phyloP scores from a whole-genome alignment of 2,113 vertebrate genomes.

The Saimiri boliviensis region DNA sequence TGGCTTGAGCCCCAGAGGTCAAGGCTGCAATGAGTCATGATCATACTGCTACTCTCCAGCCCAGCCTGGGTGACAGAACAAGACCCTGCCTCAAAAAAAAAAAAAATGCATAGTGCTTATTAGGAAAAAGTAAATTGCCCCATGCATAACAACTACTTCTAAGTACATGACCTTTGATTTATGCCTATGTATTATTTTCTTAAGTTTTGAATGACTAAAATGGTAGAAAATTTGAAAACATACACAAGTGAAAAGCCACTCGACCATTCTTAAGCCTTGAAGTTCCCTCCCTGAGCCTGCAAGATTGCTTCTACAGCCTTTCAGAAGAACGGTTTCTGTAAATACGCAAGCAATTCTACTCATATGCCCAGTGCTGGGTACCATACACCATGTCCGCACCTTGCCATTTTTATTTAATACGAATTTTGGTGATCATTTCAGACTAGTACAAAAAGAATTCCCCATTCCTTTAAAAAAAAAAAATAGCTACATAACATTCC shows the following conservation, averaged over 20 bases:
- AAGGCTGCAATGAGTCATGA: no score
- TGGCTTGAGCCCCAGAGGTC: no score
- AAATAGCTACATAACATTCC: not conserved
- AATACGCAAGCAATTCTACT: rapidly evolving
- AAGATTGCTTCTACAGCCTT: not conserved
- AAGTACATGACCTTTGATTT: not conserved
- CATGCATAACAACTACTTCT: not conserved
- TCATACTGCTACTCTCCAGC: no score
- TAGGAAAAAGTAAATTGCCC: not conserved
- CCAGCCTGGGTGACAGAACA: no score
- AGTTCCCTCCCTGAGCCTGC: not conserved
- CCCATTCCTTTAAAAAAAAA: not conserved
- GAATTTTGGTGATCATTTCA: not conserved
- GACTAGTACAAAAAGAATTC: not conserved
- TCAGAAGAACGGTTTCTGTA: not conserved
- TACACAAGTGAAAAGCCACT: not conserved
- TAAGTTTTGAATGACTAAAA: not conserved
- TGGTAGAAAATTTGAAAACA: not conserved
- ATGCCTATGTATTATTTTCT: no score
- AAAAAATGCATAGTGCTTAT: not conserved
- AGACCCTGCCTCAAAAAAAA: no score
- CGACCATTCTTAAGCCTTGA: not conserved
- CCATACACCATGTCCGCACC: rapidly evolving
- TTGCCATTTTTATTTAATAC: not conserved
- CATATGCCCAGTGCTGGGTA: rapidly evolving